Evolutionary conservation across 2,113 vertebrate genomes (phyloP).

Genomic region (Dolichallabes microphthalmus): DNA sequence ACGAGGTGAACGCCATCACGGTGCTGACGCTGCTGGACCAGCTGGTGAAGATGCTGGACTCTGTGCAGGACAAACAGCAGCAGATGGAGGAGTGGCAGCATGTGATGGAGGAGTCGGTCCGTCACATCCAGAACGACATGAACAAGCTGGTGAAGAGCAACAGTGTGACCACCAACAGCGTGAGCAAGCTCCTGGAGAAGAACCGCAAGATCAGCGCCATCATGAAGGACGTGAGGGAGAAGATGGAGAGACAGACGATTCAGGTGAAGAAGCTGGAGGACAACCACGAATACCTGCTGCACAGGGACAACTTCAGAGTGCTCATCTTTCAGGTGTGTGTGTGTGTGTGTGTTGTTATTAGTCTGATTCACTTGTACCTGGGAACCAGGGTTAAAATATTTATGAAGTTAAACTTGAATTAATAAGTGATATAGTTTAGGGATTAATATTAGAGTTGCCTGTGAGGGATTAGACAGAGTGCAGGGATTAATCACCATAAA

Average conservation of each 20-base stretch:
- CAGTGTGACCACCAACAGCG: slow-evolving; percentile 84
- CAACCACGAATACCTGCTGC: slow-evolving; percentile 87
- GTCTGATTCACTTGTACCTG: neutral
- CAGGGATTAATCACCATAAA: neutral
- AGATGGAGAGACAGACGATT: slow-evolving; percentile 84
- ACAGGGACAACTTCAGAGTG: slow-evolving; percentile 91
- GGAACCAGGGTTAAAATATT: neutral
- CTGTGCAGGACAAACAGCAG: slow-evolving; percentile 86
- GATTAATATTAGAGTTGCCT: neutral
- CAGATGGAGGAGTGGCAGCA: slow-evolving; percentile 89
- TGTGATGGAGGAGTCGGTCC: slow-evolving; percentile 85
- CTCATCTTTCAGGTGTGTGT: slow-evolving; percentile 94
- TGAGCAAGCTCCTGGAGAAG: slow-evolving; percentile 95
- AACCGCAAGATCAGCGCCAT: slow-evolving; percentile 90
- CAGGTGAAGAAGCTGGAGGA: slow-evolving; percentile 89
- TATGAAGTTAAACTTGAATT: neutral
- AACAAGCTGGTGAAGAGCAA: slow-evolving; percentile 88
- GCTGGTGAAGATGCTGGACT: slow-evolving; percentile 90
- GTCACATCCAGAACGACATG: slow-evolving; percentile 88
- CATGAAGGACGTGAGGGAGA: slow-evolving; percentile 87
- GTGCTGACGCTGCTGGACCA: slow-evolving; percentile 92
- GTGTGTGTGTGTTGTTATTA: neutral
- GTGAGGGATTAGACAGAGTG: neutral
- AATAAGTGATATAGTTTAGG: neutral
- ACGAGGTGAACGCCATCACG: slow-evolving; percentile 87